These are phyloP conservation scores for Mesochorus sp. DNA, from an alignment of 2,888 invertebrate genomes.

Conservation along the genomic window DNA sequence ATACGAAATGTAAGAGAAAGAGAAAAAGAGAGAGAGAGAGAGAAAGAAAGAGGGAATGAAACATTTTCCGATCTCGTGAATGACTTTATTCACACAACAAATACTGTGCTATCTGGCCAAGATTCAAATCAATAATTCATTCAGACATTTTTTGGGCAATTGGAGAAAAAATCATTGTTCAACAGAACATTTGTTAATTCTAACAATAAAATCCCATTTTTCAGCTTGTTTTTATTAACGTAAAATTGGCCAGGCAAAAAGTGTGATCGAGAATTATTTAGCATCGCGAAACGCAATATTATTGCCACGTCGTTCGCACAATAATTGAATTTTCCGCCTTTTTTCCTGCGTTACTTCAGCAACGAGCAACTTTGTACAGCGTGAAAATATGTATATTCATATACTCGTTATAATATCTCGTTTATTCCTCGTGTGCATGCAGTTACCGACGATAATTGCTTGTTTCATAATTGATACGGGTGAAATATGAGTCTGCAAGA, in stretches of 20 bases:
- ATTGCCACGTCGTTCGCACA: not conserved
- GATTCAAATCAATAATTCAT: not conserved
- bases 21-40: too few relatives aligned
- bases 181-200: not conserved
- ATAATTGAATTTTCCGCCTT: constrained; percentile 16
- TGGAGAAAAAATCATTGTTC: not conserved
- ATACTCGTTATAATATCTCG: constrained; percentile 1
- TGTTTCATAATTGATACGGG: constrained; percentile 4
- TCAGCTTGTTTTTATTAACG: not conserved
- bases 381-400: constrained; percentile 35
- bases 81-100: constrained; percentile 34
- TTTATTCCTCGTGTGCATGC: constrained; percentile 14
- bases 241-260: not conserved
- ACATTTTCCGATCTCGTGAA: constrained; percentile 36
- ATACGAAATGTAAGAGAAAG: too few relatives aligned
- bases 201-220: not conserved
- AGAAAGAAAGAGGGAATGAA: not conserved
- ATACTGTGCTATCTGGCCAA: too few relatives aligned
- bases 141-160: not conserved
- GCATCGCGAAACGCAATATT: not conserved
- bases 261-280: not conserved
- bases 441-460: constrained; percentile 20
- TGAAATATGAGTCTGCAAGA: constrained; percentile 35
- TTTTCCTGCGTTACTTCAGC: not conserved
- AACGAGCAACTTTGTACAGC: constrained; percentile 29